Conservation (phyloP, 2,797 vertebrate species). For the Sebastes vulpes region DNA sequence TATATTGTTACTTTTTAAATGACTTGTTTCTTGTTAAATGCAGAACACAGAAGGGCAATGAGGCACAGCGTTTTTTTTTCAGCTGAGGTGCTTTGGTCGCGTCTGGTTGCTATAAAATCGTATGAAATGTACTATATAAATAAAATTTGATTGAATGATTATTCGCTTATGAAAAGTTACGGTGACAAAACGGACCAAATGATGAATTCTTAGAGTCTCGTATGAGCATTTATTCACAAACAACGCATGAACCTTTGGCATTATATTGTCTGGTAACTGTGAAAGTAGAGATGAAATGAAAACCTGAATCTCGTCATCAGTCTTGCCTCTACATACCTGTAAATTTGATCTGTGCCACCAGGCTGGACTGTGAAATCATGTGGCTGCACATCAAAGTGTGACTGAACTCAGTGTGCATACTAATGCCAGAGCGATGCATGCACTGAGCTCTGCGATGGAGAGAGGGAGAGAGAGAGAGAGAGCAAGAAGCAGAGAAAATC, state of each 20-base stretch:
- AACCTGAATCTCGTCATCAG: conserved; percentile 79
- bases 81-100: too few species aligned
- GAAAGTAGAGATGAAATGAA: conserved; percentile 75
- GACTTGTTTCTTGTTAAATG: too few species aligned
- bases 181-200: conserved; percentile 2
- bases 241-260: conserved; percentile 22
- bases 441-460: conserved; percentile 44
- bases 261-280: conserved; percentile 60
- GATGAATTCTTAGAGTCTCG: conserved; percentile 14
- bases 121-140: too few species aligned
- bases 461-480: not conserved
- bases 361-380: conserved; percentile 86
- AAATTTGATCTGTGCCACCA: conserved; percentile 85
- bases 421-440: conserved; percentile 70
- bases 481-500: conserved; percentile 46
- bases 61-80: too few species aligned
- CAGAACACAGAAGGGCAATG: too few species aligned
- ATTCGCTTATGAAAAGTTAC: not conserved
- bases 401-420: conserved; percentile 80
- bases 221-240: conserved; percentile 35
- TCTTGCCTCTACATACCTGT: conserved; percentile 80
- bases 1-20: too few species aligned
- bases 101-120: too few species aligned
- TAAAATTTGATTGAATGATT: not conserved
- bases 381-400: conserved; percentile 86